These are phyloP conservation scores for Rhagonycha fulva DNA, from an alignment of 2,888 invertebrate species.

Conservation along the genomic window DNA sequence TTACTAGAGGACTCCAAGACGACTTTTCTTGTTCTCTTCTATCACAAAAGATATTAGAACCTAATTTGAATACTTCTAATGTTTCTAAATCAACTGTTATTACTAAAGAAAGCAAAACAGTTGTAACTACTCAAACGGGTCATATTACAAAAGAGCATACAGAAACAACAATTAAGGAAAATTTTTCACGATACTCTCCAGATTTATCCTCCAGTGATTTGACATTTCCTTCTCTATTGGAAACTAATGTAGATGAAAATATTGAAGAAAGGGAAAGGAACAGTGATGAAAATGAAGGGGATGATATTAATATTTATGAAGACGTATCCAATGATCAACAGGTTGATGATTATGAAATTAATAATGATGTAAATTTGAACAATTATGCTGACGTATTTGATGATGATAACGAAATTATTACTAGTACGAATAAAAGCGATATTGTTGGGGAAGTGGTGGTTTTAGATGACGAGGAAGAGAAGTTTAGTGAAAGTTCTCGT, in stretches of 20 bases:
- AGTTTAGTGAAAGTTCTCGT: not conserved
- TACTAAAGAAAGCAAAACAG: not conserved
- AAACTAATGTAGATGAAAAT: not conserved
- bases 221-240: not conserved
- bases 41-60: not conserved
- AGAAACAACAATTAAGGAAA: not conserved
- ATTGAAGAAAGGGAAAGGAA: not conserved
- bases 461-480: not conserved
- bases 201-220: not conserved
- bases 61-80: not conserved
- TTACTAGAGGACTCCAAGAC: not conserved
- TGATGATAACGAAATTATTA: slow-evolving; percentile 6
- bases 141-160: not conserved
- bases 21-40: not conserved
- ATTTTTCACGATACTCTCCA: not conserved
- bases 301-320: slow-evolving; percentile 4
- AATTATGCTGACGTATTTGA: not conserved
- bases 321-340: not conserved
- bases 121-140: not conserved
- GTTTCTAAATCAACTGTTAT: not conserved
- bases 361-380: not conserved
- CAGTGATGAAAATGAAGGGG: not conserved
- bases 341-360: not conserved
- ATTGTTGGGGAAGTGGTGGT: not conserved
- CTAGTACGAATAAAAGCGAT: not conserved